Evolutionary conservation across 2,797 vertebrate species (phyloP).

Genomic region (Euphonia xanthogaster): DNA sequence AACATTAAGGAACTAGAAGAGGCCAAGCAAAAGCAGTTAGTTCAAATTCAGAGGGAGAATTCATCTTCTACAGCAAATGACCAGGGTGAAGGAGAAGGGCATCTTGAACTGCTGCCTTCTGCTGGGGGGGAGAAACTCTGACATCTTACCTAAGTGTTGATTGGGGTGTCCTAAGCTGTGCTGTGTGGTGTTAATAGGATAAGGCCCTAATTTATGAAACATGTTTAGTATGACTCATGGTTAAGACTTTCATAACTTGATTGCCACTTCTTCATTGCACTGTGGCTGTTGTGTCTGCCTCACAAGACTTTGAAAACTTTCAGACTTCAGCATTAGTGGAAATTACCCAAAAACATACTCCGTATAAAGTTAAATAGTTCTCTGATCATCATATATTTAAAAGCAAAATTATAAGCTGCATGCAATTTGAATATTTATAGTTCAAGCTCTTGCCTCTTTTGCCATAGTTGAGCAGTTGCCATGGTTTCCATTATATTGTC

Average conservation of each 20-base stretch:
- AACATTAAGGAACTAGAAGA: not conserved
- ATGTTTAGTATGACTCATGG: not conserved
- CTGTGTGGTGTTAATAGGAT: not conserved
- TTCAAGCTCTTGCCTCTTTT: not conserved
- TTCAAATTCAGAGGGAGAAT: not conserved
- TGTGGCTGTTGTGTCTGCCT: not conserved
- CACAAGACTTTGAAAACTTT: not conserved
- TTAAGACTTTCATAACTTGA: not conserved
- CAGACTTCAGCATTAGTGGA: not conserved
- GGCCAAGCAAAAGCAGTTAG: not conserved
- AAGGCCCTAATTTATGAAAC: not conserved
- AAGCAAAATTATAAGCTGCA: not conserved
- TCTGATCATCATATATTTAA: not conserved
- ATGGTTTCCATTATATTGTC: constrained; percentile 18
- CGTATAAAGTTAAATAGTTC: not conserved
- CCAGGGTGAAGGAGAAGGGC: not conserved
- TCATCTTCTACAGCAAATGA: not conserved
- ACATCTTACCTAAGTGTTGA: not conserved
- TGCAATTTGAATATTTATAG: constrained; percentile 28
- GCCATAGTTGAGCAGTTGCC: not conserved
- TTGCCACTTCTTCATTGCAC: not conserved
- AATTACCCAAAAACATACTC: not conserved
- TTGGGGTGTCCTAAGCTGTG: not conserved
- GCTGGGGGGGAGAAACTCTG: not conserved
- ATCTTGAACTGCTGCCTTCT: not conserved